Evolutionary conservation across 2,113 vertebrate species (phyloP), one percentile per base, ranked within the genome.

Genomic region (Myodes glareolus): DNA sequence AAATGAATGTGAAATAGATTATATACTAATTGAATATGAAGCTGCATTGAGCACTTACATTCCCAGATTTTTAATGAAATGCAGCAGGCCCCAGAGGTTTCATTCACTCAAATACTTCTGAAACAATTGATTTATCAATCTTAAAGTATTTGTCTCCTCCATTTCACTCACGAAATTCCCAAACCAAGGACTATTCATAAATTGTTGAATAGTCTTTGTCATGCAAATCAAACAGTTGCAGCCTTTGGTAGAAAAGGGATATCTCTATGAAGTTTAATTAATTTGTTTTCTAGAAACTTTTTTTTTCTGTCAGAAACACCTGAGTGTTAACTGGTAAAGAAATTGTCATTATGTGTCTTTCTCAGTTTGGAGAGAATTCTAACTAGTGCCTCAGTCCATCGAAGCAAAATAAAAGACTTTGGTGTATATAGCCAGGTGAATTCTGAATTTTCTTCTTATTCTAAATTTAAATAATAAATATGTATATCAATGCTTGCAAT

Each of bases 381-480:
- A 82, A 88, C 2, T 5, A 84, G n/a, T 93, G 55, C 39, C 76
- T 87, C 17, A 91, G 21, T 73, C 7, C 47, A 91, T 65, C 7
- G 14, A 87, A 92, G 1, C 16, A 87, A 95, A 95, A 42, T 72
- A 70, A 52, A 88, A 55, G 87, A 70, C 7, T 47, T 95, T 61
- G 12, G 76, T 78, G 94, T 78, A 2, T 7, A 63, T 73, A 91
- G 78, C 29, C 75, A 78, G 1, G n/a, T 89, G 5, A 91, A 94
- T 6, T 55, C 84, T 58, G 42, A 92, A 31, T 7, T 72, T 89
- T 82, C 31, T 78, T 90, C 16, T 13, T 61, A 84, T 65, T 82
- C 50, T 96, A 95, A 84, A 55, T 93, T 93, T 95, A 86, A 33
- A 61, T 91, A 72, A 77, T 92, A 45, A 68, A 42, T 86, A 87